Evolutionary conservation across 2,113 vertebrate species (phyloP).

Genomic region (Semicossyphus pulcher): DNA sequence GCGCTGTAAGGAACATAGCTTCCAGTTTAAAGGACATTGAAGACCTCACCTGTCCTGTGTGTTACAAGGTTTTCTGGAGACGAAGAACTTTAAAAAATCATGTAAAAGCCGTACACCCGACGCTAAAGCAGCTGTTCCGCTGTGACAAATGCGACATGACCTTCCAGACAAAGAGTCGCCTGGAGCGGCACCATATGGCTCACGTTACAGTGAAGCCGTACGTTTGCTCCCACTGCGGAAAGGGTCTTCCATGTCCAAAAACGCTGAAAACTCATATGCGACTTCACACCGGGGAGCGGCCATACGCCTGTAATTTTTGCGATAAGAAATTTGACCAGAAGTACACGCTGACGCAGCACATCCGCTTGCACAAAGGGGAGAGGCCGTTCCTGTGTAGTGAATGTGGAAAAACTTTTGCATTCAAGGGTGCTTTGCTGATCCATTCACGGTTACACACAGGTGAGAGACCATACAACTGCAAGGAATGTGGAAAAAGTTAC

Average conservation of each 20-base stretch:
- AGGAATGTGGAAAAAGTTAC: background rate
- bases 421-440: background rate
- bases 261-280: constrained; percentile 1
- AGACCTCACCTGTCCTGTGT: background rate
- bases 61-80: background rate
- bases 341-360: background rate
- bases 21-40: background rate
- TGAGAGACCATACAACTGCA: background rate
- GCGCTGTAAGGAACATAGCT: background rate
- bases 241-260: background rate
- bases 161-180: background rate
- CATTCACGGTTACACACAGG: background rate
- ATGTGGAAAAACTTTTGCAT: background rate
- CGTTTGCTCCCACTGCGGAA: background rate
- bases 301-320: background rate
- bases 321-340: constrained; percentile 3
- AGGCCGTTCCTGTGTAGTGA: background rate
- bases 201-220: background rate
- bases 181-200: background rate
- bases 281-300: background rate
- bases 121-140: background rate
- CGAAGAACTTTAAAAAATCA: background rate
- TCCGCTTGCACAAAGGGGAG: background rate
- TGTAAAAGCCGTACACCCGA: background rate
- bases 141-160: constrained; percentile 3